These are phyloP conservation scores for Bicyclus anynana DNA, from an alignment of 1,140 invertebrate genomes.

Conservation along the genomic window DNA sequence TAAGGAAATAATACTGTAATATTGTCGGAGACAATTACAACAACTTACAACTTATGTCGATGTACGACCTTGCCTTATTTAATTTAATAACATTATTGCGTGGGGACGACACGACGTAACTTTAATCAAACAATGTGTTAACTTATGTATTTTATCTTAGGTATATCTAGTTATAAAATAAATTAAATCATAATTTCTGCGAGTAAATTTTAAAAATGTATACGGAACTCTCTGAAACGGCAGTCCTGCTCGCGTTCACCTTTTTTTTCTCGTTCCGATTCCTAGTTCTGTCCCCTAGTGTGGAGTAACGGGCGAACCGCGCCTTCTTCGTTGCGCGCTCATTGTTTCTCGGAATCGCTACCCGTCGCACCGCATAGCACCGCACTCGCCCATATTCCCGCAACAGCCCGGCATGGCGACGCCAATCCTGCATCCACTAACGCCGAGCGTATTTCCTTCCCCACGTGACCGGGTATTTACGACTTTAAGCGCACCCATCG, in stretches of 20 bases:
- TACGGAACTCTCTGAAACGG: not conserved
- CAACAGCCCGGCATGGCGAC: constrained; percentile 41
- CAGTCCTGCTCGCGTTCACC: not conserved
- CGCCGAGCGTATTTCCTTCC: constrained; percentile 52
- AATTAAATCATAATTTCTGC: no score
- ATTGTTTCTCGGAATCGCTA: constrained; percentile 69
- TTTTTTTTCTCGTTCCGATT: constrained; percentile 52
- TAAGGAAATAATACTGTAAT: no score
- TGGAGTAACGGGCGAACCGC: constrained; percentile 60
- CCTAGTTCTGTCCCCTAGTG: constrained; percentile 55
- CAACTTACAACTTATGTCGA: no score
- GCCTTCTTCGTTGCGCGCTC: constrained; percentile 56
- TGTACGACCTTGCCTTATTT: no score
- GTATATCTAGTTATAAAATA: no score
- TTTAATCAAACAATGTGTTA: no score
- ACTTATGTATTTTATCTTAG: no score
- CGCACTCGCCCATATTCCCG: constrained; percentile 43
- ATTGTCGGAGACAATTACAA: no score
- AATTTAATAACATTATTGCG: no score
- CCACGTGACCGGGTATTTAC: constrained; percentile 36
- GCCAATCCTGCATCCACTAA: constrained; percentile 60
- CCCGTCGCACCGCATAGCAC: constrained; percentile 55
- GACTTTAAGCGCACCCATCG: constrained; percentile 37
- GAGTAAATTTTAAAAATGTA: no score
- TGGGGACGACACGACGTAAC: no score